These are phyloP conservation scores for Phrynocephalus vlangalii DNA, from an alignment of 2,797 vertebrate genomes.

Conservation along the genomic window DNA sequence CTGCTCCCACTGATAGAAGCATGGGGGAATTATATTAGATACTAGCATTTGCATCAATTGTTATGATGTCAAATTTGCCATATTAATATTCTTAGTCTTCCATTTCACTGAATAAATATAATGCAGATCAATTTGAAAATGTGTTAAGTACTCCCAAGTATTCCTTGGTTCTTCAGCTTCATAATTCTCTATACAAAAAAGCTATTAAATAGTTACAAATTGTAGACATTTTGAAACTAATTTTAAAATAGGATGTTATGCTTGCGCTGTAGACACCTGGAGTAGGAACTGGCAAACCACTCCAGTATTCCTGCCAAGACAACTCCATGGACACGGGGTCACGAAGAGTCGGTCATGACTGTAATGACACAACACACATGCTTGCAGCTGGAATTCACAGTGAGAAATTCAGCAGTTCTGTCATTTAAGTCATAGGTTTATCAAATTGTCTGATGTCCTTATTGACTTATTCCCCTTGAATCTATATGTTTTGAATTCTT, in stretches of 20 bases:
- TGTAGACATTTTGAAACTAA: background rate
- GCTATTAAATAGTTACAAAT: constrained; percentile 40
- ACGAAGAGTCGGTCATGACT: no score
- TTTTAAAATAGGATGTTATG: background rate
- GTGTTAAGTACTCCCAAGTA: constrained; percentile 58
- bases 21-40: constrained; percentile 74
- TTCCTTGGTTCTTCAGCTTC: constrained; percentile 51
- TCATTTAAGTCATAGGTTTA: background rate
- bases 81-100: constrained; percentile 76
- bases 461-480: background rate
- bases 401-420: background rate
- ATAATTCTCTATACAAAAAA: constrained; percentile 41
- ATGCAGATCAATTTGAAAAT: constrained; percentile 71
- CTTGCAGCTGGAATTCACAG: no score
- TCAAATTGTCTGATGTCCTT: background rate
- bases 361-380: no score
- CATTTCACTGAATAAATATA: constrained; percentile 72
- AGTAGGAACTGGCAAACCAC: no score
- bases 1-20: constrained; percentile 61
- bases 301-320: no score
- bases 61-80: constrained; percentile 75
- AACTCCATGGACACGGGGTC: no score
- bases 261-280: background rate
- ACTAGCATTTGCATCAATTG: constrained; percentile 77
- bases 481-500: background rate